phyloP scores from a whole-genome alignment of 1,140 invertebrate species.

The Arctopsyche grandis region DNA sequence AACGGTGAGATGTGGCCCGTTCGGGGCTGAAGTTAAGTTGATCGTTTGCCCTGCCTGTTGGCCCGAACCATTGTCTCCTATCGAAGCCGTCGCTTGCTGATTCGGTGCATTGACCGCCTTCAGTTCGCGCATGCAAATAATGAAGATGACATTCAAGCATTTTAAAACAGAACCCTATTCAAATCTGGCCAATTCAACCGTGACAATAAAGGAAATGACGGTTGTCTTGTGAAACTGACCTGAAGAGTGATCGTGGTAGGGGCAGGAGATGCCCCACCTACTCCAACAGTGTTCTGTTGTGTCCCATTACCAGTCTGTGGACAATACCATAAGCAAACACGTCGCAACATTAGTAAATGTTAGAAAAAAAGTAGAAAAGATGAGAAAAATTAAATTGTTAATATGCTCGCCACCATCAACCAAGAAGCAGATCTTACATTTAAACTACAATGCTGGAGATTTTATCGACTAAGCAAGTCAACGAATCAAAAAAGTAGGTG shows the following conservation, averaged over 20 bases:
- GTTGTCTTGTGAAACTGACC: constrained; percentile 54
- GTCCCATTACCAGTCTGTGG: constrained; percentile 57
- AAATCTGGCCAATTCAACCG: too few relatives aligned
- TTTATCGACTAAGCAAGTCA: too few relatives aligned
- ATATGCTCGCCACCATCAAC: not conserved
- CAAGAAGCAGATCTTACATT: constrained; percentile 1
- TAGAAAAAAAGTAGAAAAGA: not conserved
- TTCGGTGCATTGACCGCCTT: constrained; percentile 61
- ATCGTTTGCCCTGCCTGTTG: constrained; percentile 59
- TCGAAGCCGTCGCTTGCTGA: constrained; percentile 57
- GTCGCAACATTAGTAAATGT: constrained; percentile 25
- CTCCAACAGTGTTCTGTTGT: constrained; percentile 57
- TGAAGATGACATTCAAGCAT: constrained; percentile 1
- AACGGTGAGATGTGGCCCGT: constrained; percentile 63
- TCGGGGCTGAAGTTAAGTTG: constrained; percentile 57
- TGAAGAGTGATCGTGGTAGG: constrained; percentile 64
- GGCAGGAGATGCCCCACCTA: constrained; percentile 57
- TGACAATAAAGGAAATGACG: too few relatives aligned
- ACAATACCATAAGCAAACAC: constrained; percentile 52
- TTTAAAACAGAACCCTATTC: too few relatives aligned
- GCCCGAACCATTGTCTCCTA: constrained; percentile 53
- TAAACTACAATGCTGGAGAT: too few relatives aligned
- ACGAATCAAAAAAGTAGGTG: too few relatives aligned
- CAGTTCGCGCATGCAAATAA: constrained; percentile 20
- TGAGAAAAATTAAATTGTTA: not conserved